A percentile compares a stretch with the other conserved stretches of the same genome.
These are phyloP conservation scores for Sus cebifrons DNA, from an alignment of 2,797 vertebrate genomes.

Conservation along the genomic window DNA sequence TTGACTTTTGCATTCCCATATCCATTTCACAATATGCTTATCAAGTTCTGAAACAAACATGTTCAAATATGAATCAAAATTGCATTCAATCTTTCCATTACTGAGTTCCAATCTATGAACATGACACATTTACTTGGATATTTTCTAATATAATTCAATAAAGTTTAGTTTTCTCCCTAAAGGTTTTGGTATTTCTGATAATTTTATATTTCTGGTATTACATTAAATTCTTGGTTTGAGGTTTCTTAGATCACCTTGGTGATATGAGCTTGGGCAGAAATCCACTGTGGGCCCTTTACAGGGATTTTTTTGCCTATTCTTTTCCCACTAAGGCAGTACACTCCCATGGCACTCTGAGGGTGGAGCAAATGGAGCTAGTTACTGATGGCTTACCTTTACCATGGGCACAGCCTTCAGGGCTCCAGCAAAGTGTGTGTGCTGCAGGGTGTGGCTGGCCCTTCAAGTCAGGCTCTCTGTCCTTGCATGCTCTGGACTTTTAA, in stretches of 20 bases:
- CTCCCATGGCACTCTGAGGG: accelerated
- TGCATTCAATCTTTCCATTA: background rate
- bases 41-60: background rate
- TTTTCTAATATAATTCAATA: background rate
- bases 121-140: background rate
- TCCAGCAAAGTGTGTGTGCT: too few relatives aligned
- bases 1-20: background rate
- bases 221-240: background rate
- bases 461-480: background rate
- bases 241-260: background rate
- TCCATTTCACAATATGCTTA: background rate
- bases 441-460: background rate
- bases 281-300: too few relatives aligned
- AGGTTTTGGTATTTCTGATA: background rate
- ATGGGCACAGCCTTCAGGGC: background rate
- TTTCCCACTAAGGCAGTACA: background rate
- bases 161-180: background rate
- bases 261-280: background rate
- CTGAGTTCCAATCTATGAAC: background rate
- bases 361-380: background rate
- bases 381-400: background rate
- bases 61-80: background rate
- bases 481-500: accelerated
- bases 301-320: background rate
- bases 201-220: background rate